Conservation (phyloP, 2,113 vertebrate species). For the Callithrix jacchus region DNA sequence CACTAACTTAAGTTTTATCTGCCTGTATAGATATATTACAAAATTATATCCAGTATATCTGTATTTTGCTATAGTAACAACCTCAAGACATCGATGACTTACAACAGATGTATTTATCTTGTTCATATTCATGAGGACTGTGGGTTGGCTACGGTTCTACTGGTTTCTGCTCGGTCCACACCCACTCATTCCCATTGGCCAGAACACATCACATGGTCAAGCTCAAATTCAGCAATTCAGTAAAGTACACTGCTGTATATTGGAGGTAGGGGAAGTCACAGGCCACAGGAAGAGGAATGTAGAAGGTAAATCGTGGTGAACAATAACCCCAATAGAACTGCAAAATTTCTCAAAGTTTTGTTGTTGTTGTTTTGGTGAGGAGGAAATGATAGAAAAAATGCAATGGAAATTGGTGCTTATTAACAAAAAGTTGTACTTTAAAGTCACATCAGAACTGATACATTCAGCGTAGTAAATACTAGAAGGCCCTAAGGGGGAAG, state of each 20-base stretch:
- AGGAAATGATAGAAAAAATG: not conserved
- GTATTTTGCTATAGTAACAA: slow-evolving; percentile 16
- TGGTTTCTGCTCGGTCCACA: not conserved
- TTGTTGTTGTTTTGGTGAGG: not conserved
- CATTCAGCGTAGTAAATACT: not conserved
- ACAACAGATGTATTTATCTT: not conserved
- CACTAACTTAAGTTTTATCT: slow-evolving; percentile 36
- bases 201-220: not conserved
- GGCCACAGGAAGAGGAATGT: not conserved
- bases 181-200: not conserved
- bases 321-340: not conserved
- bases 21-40: not conserved
- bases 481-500: not conserved
- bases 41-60: not conserved
- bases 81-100: not conserved
- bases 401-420: not conserved
- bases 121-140: not conserved
- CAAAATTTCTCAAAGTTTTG: not conserved
- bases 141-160: not conserved
- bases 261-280: not conserved
- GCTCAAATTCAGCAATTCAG: not conserved
- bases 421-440: not conserved
- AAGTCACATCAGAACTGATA: not conserved
- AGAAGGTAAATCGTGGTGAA: not conserved
- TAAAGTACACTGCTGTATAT: not conserved